A percentile compares a stretch with the other conserved stretches of the same genome.
Evolutionary conservation across 2,113 vertebrate genomes (phyloP).

Genomic region (Mobula hypostoma): DNA sequence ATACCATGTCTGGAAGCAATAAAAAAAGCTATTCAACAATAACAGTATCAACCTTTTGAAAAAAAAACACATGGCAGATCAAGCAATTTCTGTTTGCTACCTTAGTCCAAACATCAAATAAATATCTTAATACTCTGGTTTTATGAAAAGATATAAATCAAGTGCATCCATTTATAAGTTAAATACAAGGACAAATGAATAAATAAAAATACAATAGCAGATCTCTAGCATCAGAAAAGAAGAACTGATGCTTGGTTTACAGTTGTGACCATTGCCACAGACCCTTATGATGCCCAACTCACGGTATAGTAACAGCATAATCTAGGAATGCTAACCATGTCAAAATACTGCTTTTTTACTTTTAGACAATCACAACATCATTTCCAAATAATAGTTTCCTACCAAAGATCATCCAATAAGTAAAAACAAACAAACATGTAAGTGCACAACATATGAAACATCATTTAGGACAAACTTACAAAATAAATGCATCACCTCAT

Average conservation of each 20-base stretch:
- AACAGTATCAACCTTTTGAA: not conserved
- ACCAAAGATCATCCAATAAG: conserved; percentile 32
- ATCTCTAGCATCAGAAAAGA: not conserved
- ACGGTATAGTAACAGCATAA: not conserved
- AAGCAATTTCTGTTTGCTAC: not conserved
- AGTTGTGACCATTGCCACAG: not conserved
- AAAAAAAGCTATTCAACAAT: not conserved
- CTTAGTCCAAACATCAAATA: conserved; percentile 1
- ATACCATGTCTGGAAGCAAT: not conserved
- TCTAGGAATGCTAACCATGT: conserved; percentile 6
- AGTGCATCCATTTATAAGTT: conserved; percentile 31
- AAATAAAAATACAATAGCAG: not conserved
- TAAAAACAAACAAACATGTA: not conserved
- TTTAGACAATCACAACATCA: conserved; percentile 26
- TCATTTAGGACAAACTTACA: not conserved
- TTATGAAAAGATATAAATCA: conserved; percentile 33
- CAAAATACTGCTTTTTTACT: not conserved
- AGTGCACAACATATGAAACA: conserved; percentile 21
- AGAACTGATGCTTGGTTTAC: not conserved
- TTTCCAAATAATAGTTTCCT: conserved; percentile 27
- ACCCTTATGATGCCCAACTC: not conserved
- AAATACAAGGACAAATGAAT: conserved; percentile 18
- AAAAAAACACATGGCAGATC: not conserved
- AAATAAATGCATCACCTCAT: conserved; percentile 26
- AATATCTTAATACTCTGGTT: not conserved